Evolutionary conservation across 2,113 vertebrate genomes (phyloP).

Genomic region (Callospermophilus lateralis): DNA sequence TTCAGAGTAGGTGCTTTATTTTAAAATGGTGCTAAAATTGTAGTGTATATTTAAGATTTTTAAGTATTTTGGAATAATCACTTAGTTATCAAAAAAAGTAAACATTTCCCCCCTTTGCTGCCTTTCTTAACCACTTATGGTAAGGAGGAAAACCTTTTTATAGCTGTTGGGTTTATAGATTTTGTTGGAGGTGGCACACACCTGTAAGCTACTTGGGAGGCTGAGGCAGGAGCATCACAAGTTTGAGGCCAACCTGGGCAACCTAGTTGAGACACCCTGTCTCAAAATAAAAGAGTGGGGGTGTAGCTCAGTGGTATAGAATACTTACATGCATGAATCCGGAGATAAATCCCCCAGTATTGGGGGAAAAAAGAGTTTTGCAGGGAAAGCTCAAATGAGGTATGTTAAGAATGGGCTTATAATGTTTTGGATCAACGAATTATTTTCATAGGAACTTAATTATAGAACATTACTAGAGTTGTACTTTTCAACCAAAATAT

Average conservation of each 20-base stretch:
- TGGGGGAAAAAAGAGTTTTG: too few relatives aligned
- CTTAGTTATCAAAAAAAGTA: not conserved
- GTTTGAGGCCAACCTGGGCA: too few relatives aligned
- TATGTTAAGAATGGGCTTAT: constrained; percentile 13
- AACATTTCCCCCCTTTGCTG: not conserved
- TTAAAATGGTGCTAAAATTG: constrained; percentile 14
- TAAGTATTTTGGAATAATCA: constrained; percentile 13
- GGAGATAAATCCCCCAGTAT: not conserved
- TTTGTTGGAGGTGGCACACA: not conserved
- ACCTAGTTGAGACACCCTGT: not conserved
- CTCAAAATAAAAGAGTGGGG: not conserved
- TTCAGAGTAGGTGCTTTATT: not conserved
- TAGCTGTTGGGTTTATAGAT: constrained; percentile 17
- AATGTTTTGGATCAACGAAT: not conserved
- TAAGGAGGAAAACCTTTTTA: not conserved
- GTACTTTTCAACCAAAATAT: constrained; percentile 28
- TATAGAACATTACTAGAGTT: not conserved
- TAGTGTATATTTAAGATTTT: not conserved
- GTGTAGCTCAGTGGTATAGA: not conserved
- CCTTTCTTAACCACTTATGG: not conserved
- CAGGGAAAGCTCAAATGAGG: not conserved
- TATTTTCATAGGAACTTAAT: constrained; percentile 24
- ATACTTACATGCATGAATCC: not conserved
- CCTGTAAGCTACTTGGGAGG: not conserved
- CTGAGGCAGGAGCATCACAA: not conserved